phyloP scores from a whole-genome alignment of 2,797 vertebrate genomes.

The Microctenopoma steveboyesi region DNA sequence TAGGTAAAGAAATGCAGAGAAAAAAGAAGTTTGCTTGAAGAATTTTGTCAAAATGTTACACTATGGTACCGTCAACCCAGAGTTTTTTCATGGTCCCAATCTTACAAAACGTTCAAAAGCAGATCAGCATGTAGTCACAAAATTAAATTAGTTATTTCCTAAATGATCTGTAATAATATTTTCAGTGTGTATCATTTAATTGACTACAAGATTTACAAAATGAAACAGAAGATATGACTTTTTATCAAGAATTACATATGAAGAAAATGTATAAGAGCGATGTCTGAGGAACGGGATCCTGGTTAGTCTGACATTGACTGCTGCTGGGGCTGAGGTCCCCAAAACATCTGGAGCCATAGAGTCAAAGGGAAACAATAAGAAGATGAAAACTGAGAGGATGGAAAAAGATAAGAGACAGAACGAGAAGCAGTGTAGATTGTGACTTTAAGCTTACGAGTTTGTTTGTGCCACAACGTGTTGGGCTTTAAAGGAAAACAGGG shows the following conservation, averaged over 20 bases:
- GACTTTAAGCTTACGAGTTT: not conserved
- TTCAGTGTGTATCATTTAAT: constrained; percentile 5
- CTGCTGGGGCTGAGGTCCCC: constrained; percentile 8
- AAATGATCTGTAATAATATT: constrained; percentile 2
- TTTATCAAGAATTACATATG: not conserved
- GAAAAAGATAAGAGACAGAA: not conserved
- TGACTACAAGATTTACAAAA: constrained; percentile 1
- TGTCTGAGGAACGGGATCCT: constrained; percentile 8
- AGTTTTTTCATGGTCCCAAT: not conserved
- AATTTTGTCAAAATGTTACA: not conserved
- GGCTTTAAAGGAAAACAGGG: not conserved
- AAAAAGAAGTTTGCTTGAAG: not conserved
- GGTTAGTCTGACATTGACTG: constrained; percentile 9
- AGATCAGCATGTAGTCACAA: constrained; percentile 6
- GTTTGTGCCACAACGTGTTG: not conserved
- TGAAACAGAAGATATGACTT: constrained; percentile 10
- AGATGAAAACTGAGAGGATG: not conserved
- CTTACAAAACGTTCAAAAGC: constrained; percentile 5
- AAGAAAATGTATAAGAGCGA: constrained; percentile 2
- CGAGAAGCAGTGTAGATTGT: not conserved
- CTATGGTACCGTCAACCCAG: not conserved
- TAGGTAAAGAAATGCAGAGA: not conserved
- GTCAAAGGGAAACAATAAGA: not conserved
- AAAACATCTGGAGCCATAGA: not conserved
- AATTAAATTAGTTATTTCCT: constrained; percentile 27